Percentiles rank a stretch among this genome's conserved stretches.
Evolutionary conservation across 2,113 vertebrate species (phyloP).

Genomic region (Phrynosoma platyrhinos): DNA sequence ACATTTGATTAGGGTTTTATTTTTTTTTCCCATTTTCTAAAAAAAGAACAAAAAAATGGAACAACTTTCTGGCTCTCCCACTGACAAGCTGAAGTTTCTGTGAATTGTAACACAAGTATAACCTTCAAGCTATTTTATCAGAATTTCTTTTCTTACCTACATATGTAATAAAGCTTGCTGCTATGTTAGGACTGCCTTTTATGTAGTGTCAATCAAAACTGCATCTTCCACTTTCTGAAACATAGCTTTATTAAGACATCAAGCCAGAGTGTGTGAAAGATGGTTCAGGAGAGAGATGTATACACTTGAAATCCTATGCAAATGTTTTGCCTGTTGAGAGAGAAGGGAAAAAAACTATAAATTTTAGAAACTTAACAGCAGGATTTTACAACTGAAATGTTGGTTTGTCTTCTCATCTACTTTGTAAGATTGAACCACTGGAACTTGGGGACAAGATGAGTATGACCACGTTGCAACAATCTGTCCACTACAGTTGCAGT

Average conservation of each 20-base stretch:
- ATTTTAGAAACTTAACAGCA: constrained; percentile 83
- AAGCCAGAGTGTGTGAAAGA: constrained; percentile 1
- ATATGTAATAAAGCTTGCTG: not conserved
- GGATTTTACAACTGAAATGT: constrained; percentile 89
- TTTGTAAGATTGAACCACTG: constrained; percentile 86
- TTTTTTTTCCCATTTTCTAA: constrained; percentile 11
- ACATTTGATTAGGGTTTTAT: constrained; percentile 16
- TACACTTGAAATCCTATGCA: constrained; percentile 19
- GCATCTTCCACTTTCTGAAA: constrained; percentile 40
- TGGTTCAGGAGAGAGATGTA: constrained; percentile 34
- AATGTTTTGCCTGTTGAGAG: constrained; percentile 30
- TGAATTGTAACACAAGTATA: not conserved
- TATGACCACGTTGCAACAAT: constrained; percentile 76
- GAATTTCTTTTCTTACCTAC: not conserved
- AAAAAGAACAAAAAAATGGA: not conserved
- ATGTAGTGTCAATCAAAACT: not conserved
- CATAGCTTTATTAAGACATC: constrained; percentile 29
- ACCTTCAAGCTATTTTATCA: not conserved
- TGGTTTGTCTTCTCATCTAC: constrained; percentile 86
- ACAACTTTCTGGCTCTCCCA: not conserved
- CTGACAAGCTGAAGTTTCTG: constrained; percentile 15
- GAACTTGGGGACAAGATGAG: constrained; percentile 88
- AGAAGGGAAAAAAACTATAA: constrained; percentile 47
- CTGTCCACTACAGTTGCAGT: constrained; percentile 89
- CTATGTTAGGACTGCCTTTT: not conserved